Conservation (phyloP, 2,888 invertebrate species). For the Formica aserva region DNA sequence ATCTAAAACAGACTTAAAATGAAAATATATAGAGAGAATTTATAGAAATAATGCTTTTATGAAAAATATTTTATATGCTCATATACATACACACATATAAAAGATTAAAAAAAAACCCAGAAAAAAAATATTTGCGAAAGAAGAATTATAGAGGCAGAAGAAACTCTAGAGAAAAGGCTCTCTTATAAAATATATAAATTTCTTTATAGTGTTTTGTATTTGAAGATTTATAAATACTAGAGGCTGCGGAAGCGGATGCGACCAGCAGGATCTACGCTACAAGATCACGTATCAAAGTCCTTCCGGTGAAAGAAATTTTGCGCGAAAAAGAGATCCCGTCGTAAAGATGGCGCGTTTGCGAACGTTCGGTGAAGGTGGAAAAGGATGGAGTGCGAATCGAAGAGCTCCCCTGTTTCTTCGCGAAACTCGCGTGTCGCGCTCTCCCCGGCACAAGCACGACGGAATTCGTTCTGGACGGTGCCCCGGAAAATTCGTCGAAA, state of each 20-base stretch:
- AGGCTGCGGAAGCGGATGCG: background rate
- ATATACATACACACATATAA: background rate
- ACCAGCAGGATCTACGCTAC: background rate
- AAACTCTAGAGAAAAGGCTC: background rate
- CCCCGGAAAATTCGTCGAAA: constrained; percentile 77
- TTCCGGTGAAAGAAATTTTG: constrained; percentile 43
- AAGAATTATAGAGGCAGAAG: background rate
- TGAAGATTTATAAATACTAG: background rate
- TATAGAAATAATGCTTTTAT: too few relatives aligned
- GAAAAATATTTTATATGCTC: background rate
- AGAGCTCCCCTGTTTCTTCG: background rate
- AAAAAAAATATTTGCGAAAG: background rate
- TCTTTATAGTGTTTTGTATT: background rate
- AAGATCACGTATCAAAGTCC: background rate
- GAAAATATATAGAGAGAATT: too few relatives aligned
- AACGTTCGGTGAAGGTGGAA: background rate
- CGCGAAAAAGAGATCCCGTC: constrained; percentile 44
- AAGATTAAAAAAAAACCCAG: background rate
- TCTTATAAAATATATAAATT: background rate
- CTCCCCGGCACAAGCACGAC: constrained; percentile 32
- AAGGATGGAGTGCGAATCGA: background rate
- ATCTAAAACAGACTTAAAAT: too few relatives aligned
- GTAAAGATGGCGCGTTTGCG: constrained; percentile 6
- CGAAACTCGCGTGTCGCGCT: constrained; percentile 33
- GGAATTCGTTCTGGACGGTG: constrained; percentile 75